Base-by-base conservation (phyloP, 1,140 invertebrate genomes). In the Brachionus rotundiformis region DNA sequence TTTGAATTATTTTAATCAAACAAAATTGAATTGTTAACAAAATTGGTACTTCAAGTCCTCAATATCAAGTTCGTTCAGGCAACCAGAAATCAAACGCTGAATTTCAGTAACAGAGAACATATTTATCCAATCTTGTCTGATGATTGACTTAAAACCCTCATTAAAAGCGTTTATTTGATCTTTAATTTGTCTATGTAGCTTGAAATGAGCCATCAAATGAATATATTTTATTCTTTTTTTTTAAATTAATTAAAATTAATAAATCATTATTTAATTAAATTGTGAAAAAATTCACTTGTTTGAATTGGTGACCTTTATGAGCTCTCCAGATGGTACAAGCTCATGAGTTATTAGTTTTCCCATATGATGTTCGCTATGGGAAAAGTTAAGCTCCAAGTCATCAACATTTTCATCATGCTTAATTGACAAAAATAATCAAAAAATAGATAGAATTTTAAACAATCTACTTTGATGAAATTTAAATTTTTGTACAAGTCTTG, bases 51-150 rank as follows among this genome's bases (percentile, higher is more conserved):
- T 91, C 59, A 98, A 89, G 89, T 98, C 96, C 84, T 91, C 90
- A 73, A 98, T 88, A 90, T 98, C 95, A 63, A 98, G 88, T 3
- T 86, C 88, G 33, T 84, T 84, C 31, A 85, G 86, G 63, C 90
- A 88, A 1, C 89, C 89, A 65, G 89, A 89, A 63, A 90, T 90
- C 2, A 90, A 84, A 82, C 87, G 87, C 84, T 90, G 88, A 31
- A 98, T 92, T 90, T 99, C 98, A 3, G 96, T 95, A 0, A 95
- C 94, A 3, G 96, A 98, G 86, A 99, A 99, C 82, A 99, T 90
- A 0, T 92, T 91, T 8, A 99, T 88, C 96, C 96, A 99, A 83
- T 98, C 95, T 0, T 92, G 91, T 88, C 95, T 95, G 44, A 99
- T 93, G 75, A 99, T 94, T 6, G 94, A 94, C 82, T 95, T 91